Evolutionary conservation across 2,888 invertebrate species (phyloP).

Genomic region (Tiliacea aurago): DNA sequence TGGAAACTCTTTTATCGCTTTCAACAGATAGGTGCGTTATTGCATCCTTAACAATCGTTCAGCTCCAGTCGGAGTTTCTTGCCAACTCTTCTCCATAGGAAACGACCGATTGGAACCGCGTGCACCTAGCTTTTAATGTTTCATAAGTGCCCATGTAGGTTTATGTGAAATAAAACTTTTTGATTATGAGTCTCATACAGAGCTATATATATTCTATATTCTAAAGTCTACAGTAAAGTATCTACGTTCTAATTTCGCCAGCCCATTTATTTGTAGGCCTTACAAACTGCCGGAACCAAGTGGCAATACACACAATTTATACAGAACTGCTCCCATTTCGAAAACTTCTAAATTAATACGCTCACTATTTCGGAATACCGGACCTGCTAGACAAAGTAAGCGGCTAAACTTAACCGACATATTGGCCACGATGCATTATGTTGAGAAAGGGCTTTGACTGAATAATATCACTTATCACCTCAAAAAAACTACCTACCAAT

Average conservation of each 20-base stretch:
- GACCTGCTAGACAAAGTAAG: slow-evolving; percentile 32
- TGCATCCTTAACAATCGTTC: background rate
- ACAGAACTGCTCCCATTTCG: slow-evolving; percentile 55
- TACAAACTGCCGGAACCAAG: slow-evolving; percentile 51
- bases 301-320: slow-evolving; percentile 49
- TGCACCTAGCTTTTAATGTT: no score
- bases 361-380: slow-evolving; percentile 53
- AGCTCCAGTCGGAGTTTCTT: background rate
- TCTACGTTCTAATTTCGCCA: slow-evolving; percentile 21
- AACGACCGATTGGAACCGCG: no score
- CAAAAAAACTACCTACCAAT: fast-evolving
- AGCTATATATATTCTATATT: no score
- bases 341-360: slow-evolving; percentile 52
- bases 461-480: background rate
- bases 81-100: no score
- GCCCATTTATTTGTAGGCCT: slow-evolving; percentile 32
- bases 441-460: background rate
- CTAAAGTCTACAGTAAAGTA: no score
- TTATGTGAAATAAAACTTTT: no score
- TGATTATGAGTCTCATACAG: background rate
- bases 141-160: no score
- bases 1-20: background rate
- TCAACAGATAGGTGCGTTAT: background rate
- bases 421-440: slow-evolving; percentile 3
- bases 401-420: background rate